These are phyloP conservation scores for Ichneumoninae sp. DNA, from an alignment of 2,888 invertebrate species.

Conservation along the genomic window DNA sequence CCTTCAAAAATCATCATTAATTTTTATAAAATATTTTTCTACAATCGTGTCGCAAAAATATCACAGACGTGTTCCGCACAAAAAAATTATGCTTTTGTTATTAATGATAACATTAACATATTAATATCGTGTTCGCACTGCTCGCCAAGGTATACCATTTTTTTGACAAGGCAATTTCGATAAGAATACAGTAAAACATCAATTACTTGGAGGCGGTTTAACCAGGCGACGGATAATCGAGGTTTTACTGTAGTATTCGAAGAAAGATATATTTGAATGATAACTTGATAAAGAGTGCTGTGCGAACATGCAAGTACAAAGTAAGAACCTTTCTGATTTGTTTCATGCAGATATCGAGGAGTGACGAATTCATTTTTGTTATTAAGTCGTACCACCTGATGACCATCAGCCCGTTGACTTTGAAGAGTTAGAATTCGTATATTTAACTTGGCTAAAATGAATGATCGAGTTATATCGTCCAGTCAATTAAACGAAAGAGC, in stretches of 20 bases:
- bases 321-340: conserved; percentile 19
- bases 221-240: too few species aligned
- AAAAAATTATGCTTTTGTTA: too few species aligned
- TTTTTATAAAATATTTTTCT: not conserved
- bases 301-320: conserved; percentile 44
- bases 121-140: too few species aligned
- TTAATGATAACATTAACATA: too few species aligned
- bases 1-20: conserved; percentile 83
- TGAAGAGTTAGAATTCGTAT: conserved; percentile 20
- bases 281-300: conserved; percentile 9
- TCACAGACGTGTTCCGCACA: too few species aligned
- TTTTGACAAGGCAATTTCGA: too few species aligned
- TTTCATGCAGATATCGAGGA: conserved; percentile 35
- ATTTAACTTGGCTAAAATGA: conserved; percentile 5
- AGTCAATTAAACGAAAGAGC: not conserved
- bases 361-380: conserved; percentile 18
- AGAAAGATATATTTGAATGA: not conserved
- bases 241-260: too few species aligned
- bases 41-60: not conserved
- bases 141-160: too few species aligned
- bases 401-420: conserved; percentile 43
- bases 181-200: too few species aligned
- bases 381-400: conserved; percentile 46
- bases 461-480: not conserved
- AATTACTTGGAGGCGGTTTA: too few species aligned